These are phyloP conservation scores for Hephaestus fuliginosus DNA, from an alignment of 2,797 vertebrate species.

Conservation along the genomic window DNA sequence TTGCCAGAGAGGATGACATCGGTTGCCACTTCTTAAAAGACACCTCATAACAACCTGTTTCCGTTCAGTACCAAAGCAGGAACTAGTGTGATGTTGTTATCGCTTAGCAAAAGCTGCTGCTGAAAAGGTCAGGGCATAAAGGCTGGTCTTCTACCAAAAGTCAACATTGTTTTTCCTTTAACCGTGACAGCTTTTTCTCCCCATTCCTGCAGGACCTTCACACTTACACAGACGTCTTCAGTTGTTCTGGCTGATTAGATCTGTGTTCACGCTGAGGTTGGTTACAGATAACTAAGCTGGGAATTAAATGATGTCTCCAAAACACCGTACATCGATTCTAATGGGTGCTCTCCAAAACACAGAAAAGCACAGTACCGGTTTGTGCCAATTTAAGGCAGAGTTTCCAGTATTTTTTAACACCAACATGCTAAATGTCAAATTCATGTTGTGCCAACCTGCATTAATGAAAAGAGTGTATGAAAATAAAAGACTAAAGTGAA, in stretches of 20 bases:
- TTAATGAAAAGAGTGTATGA: neutral
- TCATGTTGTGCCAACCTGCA: neutral
- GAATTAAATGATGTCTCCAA: neutral
- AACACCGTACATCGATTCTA: neutral
- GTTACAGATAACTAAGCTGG: neutral
- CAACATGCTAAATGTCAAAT: neutral
- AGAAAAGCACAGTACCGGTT: neutral
- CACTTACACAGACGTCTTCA: conserved; percentile 2
- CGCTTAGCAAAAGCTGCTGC: neutral
- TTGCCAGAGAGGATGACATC: neutral
- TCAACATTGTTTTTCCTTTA: conserved; percentile 24
- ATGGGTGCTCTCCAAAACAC: neutral
- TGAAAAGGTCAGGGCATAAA: conserved; percentile 11
- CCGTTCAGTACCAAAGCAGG: conserved; percentile 1
- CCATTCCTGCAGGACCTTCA: neutral
- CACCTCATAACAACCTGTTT: conserved; percentile 1
- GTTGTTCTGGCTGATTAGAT: neutral
- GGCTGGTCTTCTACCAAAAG: conserved; percentile 16
- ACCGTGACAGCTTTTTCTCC: neutral
- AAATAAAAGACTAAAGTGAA: neutral
- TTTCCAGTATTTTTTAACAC: neutral
- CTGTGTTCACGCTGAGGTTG: neutral
- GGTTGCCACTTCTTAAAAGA: neutral
- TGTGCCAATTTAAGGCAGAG: neutral
- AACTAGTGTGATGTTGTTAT: neutral